Evolutionary conservation across 2,888 invertebrate species (phyloP).

Genomic region (Platycheirus albimanus): DNA sequence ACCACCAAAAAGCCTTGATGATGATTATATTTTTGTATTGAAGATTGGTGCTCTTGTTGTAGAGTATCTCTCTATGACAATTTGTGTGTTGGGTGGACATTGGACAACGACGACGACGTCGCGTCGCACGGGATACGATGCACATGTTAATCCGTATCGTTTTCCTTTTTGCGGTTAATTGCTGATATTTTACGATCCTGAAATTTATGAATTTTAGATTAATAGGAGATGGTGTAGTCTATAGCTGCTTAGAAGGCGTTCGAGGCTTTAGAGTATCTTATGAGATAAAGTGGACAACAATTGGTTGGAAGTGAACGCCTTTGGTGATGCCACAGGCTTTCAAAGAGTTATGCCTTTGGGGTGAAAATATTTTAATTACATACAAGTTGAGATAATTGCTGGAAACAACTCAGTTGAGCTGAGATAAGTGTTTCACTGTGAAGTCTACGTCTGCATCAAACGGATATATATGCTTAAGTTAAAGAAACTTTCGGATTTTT

Average conservation of each 20-base stretch:
- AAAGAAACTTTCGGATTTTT: too few species aligned
- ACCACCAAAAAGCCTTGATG: slow-evolving; percentile 38
- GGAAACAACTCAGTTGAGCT: slow-evolving; percentile 57
- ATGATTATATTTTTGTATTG: slow-evolving; percentile 41
- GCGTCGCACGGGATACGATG: slow-evolving; percentile 9
- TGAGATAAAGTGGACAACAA: slow-evolving; percentile 60
- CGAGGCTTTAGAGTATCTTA: slow-evolving; percentile 37
- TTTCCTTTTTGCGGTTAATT: slow-evolving; percentile 71
- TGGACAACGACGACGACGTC: slow-evolving; percentile 4
- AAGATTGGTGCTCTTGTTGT: slow-evolving; percentile 8
- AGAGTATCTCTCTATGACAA: slow-evolving; percentile 64
- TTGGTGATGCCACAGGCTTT: slow-evolving; percentile 27
- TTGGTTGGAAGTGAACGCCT: slow-evolving; percentile 53
- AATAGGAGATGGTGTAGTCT: neutral
- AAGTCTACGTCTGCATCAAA: too few species aligned
- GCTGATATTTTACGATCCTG: slow-evolving; percentile 68
- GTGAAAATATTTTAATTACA: slow-evolving; percentile 66
- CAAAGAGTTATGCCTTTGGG: slow-evolving; percentile 48
- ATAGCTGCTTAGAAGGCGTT: slow-evolving; percentile 19
- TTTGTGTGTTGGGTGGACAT: slow-evolving; percentile 36
- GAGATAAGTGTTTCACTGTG: slow-evolving; percentile 48
- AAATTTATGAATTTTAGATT: slow-evolving; percentile 62
- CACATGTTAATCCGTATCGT: slow-evolving; percentile 70
- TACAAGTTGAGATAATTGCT: slow-evolving; percentile 58
- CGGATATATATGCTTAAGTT: too few species aligned